Percentiles rank a stretch among this genome's conserved stretches.
phyloP scores from a whole-genome alignment of 1,140 invertebrate genomes.

The Hypsibius dujardini region DNA sequence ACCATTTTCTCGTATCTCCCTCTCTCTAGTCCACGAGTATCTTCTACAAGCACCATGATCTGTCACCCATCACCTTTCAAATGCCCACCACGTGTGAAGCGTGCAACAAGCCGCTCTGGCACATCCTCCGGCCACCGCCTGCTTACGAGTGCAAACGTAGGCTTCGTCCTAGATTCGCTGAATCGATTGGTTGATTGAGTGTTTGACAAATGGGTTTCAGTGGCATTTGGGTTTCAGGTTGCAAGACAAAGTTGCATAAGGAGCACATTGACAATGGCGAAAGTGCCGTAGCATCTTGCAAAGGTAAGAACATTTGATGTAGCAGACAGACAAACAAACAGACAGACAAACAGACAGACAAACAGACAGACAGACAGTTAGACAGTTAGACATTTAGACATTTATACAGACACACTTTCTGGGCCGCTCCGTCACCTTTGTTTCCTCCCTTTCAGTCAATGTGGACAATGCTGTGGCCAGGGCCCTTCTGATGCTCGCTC shows the following conservation, averaged over 20 bases:
- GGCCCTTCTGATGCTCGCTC: slow-evolving; percentile 57
- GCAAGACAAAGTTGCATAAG: slow-evolving; percentile 84
- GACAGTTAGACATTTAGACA: too few relatives aligned
- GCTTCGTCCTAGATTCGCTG: slow-evolving; percentile 29
- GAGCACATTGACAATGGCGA: slow-evolving; percentile 55
- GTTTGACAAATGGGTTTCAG: background rate
- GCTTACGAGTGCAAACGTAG: slow-evolving; percentile 84
- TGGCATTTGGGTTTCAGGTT: slow-evolving; percentile 44
- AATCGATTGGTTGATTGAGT: slow-evolving; percentile 12
- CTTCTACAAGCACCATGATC: slow-evolving; percentile 76
- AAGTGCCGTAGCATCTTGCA: slow-evolving; percentile 44
- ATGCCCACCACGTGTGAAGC: slow-evolving; percentile 95
- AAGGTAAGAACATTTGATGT: slow-evolving; percentile 30
- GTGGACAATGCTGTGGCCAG: background rate
- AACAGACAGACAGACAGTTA: too few relatives aligned
- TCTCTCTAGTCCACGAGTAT: too few relatives aligned
- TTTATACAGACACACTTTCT: background rate
- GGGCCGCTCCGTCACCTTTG: background rate
- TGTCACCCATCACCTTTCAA: slow-evolving; percentile 84
- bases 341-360: too few relatives aligned
- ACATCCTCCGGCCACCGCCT: slow-evolving; percentile 85
- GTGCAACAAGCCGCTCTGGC: slow-evolving; percentile 86
- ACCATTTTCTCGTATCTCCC: too few relatives aligned
- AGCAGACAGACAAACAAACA: too few relatives aligned
- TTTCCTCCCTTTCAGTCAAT: slow-evolving; percentile 16